Percentiles rank a stretch among this genome's conserved stretches.
phyloP scores from a whole-genome alignment of 2,113 vertebrate species.

The Pelodiscus sinensis region DNA sequence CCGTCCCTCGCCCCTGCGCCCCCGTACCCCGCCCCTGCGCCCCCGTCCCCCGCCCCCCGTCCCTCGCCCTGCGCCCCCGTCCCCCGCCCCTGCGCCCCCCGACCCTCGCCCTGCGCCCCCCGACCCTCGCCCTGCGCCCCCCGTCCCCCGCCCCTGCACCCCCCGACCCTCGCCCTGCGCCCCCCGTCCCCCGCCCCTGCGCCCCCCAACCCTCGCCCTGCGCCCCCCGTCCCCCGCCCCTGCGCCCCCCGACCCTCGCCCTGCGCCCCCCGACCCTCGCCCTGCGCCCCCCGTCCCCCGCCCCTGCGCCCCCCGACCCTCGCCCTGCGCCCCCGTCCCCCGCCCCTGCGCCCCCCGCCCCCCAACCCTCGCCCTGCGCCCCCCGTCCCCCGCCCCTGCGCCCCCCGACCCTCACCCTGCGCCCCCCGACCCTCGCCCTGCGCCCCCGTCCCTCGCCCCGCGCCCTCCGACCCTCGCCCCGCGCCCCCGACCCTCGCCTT shows the following conservation, averaged over 20 bases:
- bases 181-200: fast-evolving
- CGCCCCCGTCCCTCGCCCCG: fast-evolving
- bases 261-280: too few species aligned
- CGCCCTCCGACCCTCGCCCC: fast-evolving
- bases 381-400: fast-evolving
- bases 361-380: fast-evolving
- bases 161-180: fast-evolving
- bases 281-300: fast-evolving
- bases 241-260: fast-evolving
- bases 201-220: too few species aligned
- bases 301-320: fast-evolving
- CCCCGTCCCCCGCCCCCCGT: fast-evolving
- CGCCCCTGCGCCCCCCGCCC: not conserved
- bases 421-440: fast-evolving
- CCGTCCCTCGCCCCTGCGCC: not conserved
- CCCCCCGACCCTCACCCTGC: too few species aligned
- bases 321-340: too few species aligned
- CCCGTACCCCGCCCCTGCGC: too few species aligned
- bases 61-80: too few species aligned
- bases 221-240: fast-evolving
- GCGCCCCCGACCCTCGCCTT: too few species aligned
- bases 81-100: fast-evolving
- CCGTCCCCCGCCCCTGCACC: fast-evolving
- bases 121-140: too few species aligned
- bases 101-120: fast-evolving